A percentile compares a stretch with the other conserved stretches of the same genome.
Conservation (phyloP, 2,113 vertebrate species). For the Melanotaenia duboulayi region DNA sequence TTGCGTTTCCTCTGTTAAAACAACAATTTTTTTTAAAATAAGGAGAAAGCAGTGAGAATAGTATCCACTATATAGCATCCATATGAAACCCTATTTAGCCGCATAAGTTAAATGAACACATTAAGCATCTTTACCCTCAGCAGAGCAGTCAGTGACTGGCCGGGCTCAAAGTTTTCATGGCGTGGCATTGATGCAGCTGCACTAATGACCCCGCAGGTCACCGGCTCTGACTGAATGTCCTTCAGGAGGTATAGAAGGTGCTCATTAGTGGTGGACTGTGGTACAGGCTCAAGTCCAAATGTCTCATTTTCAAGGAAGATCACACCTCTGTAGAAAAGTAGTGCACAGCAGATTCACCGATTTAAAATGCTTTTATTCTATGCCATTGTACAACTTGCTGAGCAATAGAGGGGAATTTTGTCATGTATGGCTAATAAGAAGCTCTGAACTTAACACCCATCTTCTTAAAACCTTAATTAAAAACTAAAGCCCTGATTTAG, state of each 20-base stretch:
- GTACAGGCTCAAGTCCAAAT: conserved; percentile 77
- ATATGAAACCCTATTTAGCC: neutral
- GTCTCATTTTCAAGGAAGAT: conserved; percentile 73
- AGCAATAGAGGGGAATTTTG: neutral
- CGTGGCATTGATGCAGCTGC: conserved; percentile 17
- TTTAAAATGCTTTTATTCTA: neutral
- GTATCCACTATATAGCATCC: too few species aligned
- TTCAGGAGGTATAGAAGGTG: conserved; percentile 77
- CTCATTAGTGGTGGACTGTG: conserved; percentile 58
- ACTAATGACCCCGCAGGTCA: conserved; percentile 71
- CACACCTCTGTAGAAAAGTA: conserved; percentile 74
- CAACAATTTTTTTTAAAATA: conserved; percentile 26
- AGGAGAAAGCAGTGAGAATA: neutral
- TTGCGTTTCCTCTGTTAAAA: conserved; percentile 83
- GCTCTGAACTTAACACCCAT: too few species aligned
- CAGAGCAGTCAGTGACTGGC: conserved; percentile 58
- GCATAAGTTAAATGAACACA: neutral
- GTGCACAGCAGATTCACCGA: neutral
- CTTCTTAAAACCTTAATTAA: too few species aligned
- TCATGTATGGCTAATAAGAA: too few species aligned
- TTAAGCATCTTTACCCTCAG: conserved; percentile 70
- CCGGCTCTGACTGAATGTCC: conserved; percentile 36
- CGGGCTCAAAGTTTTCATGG: conserved; percentile 44
- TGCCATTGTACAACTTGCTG: neutral
- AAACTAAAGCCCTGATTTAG: neutral